Evolutionary conservation across 2,113 vertebrate species (phyloP).

Genomic region (Isichthys henryi): DNA sequence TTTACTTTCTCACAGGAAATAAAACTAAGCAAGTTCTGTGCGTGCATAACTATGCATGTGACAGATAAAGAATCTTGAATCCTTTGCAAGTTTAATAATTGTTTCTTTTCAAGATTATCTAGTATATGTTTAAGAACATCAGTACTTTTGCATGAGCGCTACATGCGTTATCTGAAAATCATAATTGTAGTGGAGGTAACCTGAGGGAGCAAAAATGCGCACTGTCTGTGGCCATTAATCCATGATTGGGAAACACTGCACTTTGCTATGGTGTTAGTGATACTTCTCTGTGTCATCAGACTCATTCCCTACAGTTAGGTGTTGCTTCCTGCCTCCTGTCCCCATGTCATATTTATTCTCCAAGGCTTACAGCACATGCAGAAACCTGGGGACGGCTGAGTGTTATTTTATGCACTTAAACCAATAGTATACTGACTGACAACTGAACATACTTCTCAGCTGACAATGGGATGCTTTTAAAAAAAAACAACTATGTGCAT

Average conservation of each 20-base stretch:
- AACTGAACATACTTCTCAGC: background rate
- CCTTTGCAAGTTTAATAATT: too few relatives aligned
- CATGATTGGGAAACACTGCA: background rate
- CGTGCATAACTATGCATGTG: too few relatives aligned
- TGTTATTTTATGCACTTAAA: conserved; percentile 38
- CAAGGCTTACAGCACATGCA: background rate
- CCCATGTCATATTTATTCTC: background rate
- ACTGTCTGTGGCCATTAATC: too few relatives aligned
- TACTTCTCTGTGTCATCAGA: background rate
- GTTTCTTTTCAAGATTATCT: background rate
- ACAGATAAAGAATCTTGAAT: too few relatives aligned
- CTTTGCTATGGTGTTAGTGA: background rate
- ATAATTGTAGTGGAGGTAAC: too few relatives aligned
- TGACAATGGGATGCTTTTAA: background rate
- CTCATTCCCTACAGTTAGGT: background rate
- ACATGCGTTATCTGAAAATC: too few relatives aligned
- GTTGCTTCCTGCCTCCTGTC: background rate
- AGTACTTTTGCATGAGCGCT: too few relatives aligned
- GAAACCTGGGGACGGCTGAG: background rate
- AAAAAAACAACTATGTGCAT: background rate
- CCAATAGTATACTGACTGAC: background rate
- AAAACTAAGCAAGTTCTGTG: too few relatives aligned
- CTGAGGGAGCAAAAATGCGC: too few relatives aligned
- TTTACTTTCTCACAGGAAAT: too few relatives aligned
- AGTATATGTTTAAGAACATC: background rate